Conservation (phyloP, 1,140 invertebrate species). For the Wasmannia auropunctata region DNA sequence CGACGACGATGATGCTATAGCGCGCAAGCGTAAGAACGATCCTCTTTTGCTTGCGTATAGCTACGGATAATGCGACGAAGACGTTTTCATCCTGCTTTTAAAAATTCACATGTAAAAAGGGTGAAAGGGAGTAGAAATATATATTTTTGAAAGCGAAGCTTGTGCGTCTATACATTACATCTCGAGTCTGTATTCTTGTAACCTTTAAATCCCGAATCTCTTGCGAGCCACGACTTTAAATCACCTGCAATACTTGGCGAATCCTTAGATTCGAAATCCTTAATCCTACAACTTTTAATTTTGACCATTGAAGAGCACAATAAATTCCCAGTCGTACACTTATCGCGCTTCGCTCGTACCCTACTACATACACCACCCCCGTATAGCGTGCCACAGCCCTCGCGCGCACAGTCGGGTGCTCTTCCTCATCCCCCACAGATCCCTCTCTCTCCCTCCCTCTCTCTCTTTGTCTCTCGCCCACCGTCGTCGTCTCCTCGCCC, state of each 20-base stretch:
- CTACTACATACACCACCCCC: conserved; percentile 11
- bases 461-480: neutral
- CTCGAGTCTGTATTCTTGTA: neutral
- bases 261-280: conserved; percentile 1
- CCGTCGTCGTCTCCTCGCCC: neutral
- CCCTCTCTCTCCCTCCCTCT: too few relatives aligned
- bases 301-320: conserved; percentile 31
- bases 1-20: neutral
- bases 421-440: neutral
- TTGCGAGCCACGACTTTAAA: neutral
- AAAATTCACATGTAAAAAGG: neutral
- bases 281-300: conserved; percentile 42
- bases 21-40: neutral
- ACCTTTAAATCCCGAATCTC: neutral
- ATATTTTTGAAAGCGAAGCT: neutral
- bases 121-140: neutral
- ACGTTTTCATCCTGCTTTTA: neutral
- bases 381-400: conserved; percentile 8
- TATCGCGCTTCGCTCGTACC: conserved; percentile 38
- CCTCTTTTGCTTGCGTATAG: neutral
- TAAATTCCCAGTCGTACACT: conserved; percentile 41
- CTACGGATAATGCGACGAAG: neutral
- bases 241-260: neutral
- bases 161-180: neutral
- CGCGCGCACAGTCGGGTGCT: neutral